phyloP scores from a whole-genome alignment of 2,113 vertebrate genomes.

The Rhinopomastus cyanomelas region DNA sequence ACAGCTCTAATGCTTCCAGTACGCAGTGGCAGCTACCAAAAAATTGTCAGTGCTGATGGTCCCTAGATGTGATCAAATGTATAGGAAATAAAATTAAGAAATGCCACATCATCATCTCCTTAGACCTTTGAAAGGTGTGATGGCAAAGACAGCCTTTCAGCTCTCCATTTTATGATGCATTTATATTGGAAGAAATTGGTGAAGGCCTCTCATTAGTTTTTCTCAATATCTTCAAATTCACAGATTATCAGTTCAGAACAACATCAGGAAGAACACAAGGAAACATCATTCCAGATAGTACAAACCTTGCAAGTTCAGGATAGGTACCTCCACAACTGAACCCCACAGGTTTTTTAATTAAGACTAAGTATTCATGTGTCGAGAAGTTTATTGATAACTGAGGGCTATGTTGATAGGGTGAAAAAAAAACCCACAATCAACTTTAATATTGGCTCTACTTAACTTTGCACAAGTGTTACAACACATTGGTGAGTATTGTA shows the following conservation, averaged over 20 bases:
- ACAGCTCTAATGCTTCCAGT: background rate
- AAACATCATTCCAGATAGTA: background rate
- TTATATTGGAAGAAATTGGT: background rate
- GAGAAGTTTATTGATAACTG: background rate
- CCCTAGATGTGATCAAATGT: background rate
- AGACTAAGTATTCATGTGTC: background rate
- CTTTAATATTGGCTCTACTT: background rate
- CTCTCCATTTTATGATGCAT: background rate
- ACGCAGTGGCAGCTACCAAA: background rate
- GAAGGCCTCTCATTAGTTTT: background rate
- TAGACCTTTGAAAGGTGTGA: background rate
- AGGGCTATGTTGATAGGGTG: background rate
- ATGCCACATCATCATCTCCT: background rate
- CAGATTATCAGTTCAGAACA: background rate
- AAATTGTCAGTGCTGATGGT: background rate
- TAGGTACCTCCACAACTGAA: background rate
- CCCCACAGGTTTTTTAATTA: fast-evolving
- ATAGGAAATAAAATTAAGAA: background rate
- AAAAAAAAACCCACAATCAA: background rate
- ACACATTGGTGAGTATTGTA: background rate
- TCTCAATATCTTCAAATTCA: background rate
- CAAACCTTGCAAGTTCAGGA: background rate
- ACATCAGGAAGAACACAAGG: background rate
- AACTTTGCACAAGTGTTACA: background rate
- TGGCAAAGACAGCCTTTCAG: background rate